A percentile compares a stretch with the other conserved stretches of the same genome.
Conservation (phyloP, 2,888 invertebrate species). For the Punctoribates punctum region DNA sequence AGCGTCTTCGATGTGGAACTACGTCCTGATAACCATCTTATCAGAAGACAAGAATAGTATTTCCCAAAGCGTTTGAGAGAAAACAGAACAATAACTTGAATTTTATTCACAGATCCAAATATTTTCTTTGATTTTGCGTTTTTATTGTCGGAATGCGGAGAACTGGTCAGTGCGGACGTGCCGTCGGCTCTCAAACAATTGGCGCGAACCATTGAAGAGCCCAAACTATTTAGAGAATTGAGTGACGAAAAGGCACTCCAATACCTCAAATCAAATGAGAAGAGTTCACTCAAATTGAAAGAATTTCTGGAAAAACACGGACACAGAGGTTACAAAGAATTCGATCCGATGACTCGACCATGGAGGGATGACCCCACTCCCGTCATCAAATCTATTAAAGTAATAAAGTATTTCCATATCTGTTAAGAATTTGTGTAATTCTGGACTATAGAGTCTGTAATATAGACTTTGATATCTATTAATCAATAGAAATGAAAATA, state of each 20-base stretch:
- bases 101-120: neutral
- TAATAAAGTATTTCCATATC: neutral
- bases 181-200: slow-evolving; percentile 30
- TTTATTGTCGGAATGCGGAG: slow-evolving; percentile 21
- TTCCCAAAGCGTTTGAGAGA: too few relatives aligned
- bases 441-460: too few relatives aligned
- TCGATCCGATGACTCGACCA: slow-evolving; percentile 12
- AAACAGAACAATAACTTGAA: too few relatives aligned
- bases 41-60: neutral
- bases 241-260: slow-evolving; percentile 55
- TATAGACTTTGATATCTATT: too few relatives aligned
- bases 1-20: neutral
- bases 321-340: slow-evolving; percentile 61
- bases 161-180: slow-evolving; percentile 44
- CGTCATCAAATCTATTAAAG: neutral
- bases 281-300: slow-evolving; percentile 57
- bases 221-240: slow-evolving; percentile 2
- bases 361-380: slow-evolving; percentile 38
- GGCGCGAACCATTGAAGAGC: slow-evolving; percentile 33
- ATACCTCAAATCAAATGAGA: slow-evolving; percentile 63
- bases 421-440: too few relatives aligned
- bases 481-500: too few relatives aligned
- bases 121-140: slow-evolving; percentile 31
- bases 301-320: slow-evolving; percentile 67
- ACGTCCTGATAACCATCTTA: neutral